Conservation (phyloP, 2,113 vertebrate species). For the Cyprinodon variegatus region DNA sequence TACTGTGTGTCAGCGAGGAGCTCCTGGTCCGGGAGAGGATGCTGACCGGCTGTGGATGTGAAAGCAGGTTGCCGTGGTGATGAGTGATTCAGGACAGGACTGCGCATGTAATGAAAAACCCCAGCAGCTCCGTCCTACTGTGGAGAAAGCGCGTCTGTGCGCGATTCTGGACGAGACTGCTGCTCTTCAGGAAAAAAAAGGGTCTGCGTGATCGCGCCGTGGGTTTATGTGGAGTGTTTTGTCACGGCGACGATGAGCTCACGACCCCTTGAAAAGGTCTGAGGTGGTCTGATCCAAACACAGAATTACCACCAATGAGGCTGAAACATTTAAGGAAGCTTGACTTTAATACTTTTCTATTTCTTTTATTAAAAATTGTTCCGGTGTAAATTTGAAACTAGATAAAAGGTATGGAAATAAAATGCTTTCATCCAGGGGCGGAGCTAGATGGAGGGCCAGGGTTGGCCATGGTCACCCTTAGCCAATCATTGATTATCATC, state of each 20-base stretch:
- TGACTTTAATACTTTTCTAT: not conserved
- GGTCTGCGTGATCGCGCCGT: not conserved
- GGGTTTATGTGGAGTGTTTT: not conserved
- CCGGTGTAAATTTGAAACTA: no score
- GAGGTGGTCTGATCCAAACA: not conserved
- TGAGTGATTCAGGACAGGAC: constrained; percentile 61
- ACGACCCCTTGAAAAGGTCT: no score
- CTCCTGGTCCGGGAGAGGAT: constrained; percentile 51
- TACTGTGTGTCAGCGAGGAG: constrained; percentile 53
- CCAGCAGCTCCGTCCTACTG: constrained; percentile 43
- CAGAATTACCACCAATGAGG: not conserved
- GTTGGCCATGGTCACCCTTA: no score
- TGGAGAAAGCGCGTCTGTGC: constrained; percentile 14
- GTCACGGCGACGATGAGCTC: no score
- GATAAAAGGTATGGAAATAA: no score
- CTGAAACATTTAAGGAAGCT: not conserved
- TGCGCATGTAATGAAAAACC: constrained; percentile 60
- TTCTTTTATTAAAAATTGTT: not conserved
- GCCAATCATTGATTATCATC: no score
- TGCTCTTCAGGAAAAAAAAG: not conserved
- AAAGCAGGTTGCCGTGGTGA: constrained; percentile 77
- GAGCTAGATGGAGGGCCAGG: no score
- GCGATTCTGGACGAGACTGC: constrained; percentile 10
- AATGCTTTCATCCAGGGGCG: no score
- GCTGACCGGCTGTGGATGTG: constrained; percentile 53